Evolutionary conservation across 35 echinoderm and acorn worm genomes (phyloP).

Genomic region (Apostichopus japonicus): DNA sequence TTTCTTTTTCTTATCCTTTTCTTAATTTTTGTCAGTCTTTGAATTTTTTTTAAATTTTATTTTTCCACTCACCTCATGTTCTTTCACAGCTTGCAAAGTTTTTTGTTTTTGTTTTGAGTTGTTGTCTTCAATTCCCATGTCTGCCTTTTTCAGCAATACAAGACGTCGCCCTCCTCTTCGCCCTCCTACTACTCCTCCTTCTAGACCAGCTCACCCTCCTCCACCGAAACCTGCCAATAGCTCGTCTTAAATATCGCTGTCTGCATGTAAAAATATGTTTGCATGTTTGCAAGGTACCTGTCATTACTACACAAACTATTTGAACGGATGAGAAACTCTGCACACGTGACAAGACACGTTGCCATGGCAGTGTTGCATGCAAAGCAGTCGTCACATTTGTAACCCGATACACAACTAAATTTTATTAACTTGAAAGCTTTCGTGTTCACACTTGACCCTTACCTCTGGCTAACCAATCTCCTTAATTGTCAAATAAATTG

Average conservation of each 20-base stretch:
- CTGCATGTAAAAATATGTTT: conserved; percentile 26
- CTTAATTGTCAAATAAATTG: too few relatives aligned
- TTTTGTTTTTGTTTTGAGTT: conserved; percentile 1
- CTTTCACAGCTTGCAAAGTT: not conserved
- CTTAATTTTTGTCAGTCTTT: not conserved
- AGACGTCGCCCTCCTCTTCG: conserved; percentile 26
- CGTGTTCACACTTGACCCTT: too few relatives aligned
- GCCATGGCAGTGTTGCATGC: not conserved
- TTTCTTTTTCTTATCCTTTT: not conserved
- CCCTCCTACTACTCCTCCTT: conserved; percentile 14
- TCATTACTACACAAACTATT: not conserved
- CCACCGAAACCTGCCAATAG: conserved; percentile 32
- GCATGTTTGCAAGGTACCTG: conserved; percentile 53
- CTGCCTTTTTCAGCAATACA: conserved; percentile 6
- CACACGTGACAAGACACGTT: not conserved
- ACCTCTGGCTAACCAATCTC: too few relatives aligned
- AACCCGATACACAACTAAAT: too few relatives aligned
- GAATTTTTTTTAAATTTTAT: too few relatives aligned
- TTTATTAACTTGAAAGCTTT: too few relatives aligned
- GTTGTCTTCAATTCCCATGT: not conserved
- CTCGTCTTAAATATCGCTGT: conserved; percentile 29
- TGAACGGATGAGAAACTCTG: conserved; percentile 27
- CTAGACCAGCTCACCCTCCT: conserved; percentile 35
- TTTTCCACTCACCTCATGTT: not conserved
- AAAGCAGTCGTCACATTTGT: too few relatives aligned